Evolutionary conservation across 2,888 invertebrate species (phyloP).

Genomic region (Sisyra terminalis): DNA sequence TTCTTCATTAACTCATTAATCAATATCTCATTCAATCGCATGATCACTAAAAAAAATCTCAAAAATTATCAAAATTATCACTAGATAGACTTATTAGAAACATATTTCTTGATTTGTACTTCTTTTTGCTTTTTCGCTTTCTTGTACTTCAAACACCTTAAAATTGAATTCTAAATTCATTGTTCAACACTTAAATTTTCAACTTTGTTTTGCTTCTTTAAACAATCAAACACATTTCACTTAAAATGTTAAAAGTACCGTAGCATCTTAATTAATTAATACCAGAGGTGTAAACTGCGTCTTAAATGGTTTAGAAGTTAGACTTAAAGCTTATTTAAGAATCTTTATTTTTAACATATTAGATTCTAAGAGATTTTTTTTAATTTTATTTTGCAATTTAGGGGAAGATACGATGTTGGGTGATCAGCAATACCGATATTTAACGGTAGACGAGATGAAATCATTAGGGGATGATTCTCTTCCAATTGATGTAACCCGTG

Average conservation of each 20-base stretch:
- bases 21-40: too few species aligned
- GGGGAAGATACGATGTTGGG: slow-evolving; percentile 85
- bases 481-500: slow-evolving; percentile 84
- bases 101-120: too few species aligned
- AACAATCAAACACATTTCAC: background rate
- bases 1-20: too few species aligned
- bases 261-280: background rate
- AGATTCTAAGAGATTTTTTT: too few species aligned
- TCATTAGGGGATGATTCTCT: slow-evolving; percentile 84
- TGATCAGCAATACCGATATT: slow-evolving; percentile 79
- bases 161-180: background rate
- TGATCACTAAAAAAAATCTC: too few species aligned
- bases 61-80: too few species aligned
- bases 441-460: slow-evolving; percentile 93
- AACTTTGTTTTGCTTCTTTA: background rate
- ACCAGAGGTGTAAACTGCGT: too few species aligned
- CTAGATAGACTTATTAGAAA: too few species aligned
- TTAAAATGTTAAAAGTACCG: background rate
- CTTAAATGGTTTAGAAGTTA: too few species aligned
- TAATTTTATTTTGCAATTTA: slow-evolving; percentile 24
- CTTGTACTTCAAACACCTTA: background rate
- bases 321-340: too few species aligned
- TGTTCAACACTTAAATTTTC: background rate
- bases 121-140: background rate
- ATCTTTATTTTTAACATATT: too few species aligned